Evolutionary conservation across 2,113 vertebrate genomes (phyloP).

Genomic region (Notarius lentiginosus): DNA sequence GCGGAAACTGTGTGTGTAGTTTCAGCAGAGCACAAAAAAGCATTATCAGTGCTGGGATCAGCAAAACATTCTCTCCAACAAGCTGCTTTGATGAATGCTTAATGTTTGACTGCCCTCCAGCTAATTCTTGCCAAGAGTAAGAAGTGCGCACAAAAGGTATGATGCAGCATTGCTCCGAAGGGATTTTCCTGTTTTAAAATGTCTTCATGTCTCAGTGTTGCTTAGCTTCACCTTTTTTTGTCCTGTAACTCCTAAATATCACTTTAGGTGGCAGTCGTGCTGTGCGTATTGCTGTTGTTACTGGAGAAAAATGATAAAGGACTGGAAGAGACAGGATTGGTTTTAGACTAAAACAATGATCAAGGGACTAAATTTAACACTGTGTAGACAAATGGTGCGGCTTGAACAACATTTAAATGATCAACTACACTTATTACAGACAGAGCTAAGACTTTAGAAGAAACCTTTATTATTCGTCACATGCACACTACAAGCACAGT

Average conservation of each 20-base stretch:
- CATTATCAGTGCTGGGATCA: background rate
- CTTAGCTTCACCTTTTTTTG: background rate
- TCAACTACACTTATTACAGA: background rate
- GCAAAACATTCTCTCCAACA: constrained; percentile 12
- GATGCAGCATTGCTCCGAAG: background rate
- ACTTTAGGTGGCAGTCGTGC: constrained; percentile 45
- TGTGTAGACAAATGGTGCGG: background rate
- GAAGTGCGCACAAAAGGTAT: background rate
- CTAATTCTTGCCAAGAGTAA: background rate
- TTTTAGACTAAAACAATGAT: background rate
- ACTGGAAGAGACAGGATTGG: background rate
- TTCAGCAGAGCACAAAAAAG: constrained; percentile 19
- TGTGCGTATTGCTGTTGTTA: background rate
- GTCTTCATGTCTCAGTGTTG: background rate
- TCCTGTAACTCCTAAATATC: constrained; percentile 22
- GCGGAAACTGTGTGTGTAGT: constrained; percentile 1
- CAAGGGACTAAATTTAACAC: background rate
- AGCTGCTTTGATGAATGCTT: constrained; percentile 9
- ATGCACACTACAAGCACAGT: no score
- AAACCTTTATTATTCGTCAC: no score
- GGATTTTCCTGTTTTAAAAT: background rate
- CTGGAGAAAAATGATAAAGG: background rate
- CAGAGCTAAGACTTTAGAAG: background rate
- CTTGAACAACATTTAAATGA: background rate
- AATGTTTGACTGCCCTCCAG: constrained; percentile 19